Conservation (phyloP, 1,140 invertebrate species). For the Cardiocondyla obscurior region DNA sequence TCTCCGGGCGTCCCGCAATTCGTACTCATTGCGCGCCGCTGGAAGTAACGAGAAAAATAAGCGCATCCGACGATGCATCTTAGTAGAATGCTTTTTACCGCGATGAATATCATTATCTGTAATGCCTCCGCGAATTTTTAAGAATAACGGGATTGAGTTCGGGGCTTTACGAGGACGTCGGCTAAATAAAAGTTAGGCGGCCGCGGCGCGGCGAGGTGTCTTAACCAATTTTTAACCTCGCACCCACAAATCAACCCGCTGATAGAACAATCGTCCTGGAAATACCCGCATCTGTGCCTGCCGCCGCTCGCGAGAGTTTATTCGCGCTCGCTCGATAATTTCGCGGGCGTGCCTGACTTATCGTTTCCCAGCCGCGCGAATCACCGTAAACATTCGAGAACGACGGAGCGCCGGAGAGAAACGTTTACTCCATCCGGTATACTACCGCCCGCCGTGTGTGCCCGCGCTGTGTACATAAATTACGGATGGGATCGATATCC, state of each 20-base stretch:
- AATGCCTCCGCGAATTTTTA: constrained; percentile 22
- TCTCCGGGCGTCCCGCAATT: constrained; percentile 51
- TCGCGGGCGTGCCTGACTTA: constrained; percentile 29
- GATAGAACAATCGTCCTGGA: neutral
- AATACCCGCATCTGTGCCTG: neutral
- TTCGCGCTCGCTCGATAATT: constrained; percentile 11
- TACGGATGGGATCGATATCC: constrained; percentile 62
- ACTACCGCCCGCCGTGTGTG: neutral
- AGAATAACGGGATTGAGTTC: constrained; percentile 1
- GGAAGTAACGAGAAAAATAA: constrained; percentile 6
- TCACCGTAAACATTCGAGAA: constrained; percentile 22
- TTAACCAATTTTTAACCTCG: neutral
- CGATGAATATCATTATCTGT: constrained; percentile 37
- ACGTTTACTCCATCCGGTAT: neutral
- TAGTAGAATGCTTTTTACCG: neutral
- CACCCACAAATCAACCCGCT: neutral
- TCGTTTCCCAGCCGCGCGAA: constrained; percentile 29
- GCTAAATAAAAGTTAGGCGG: neutral
- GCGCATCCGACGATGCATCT: constrained; percentile 33
- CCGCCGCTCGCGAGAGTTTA: neutral
- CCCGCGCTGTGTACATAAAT: constrained; percentile 58
- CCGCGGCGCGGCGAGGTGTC: too few relatives aligned
- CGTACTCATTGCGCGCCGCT: constrained; percentile 50
- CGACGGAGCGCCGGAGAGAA: neutral
- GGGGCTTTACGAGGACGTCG: constrained; percentile 7